phyloP scores from a whole-genome alignment of 2,888 invertebrate genomes.

The Parasteatoda lunata region DNA sequence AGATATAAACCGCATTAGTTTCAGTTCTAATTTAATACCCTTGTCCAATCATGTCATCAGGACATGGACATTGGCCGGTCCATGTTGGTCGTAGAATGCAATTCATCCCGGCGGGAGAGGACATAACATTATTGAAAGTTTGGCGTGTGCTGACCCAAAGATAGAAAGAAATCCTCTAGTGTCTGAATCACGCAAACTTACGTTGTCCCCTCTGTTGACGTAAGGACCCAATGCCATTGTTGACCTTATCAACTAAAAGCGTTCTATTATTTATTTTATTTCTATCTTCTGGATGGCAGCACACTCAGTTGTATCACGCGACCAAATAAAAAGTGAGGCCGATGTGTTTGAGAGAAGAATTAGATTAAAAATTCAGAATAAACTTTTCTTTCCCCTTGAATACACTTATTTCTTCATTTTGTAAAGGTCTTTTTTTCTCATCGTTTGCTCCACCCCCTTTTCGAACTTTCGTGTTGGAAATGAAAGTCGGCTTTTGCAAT shows the following conservation, averaged over 20 bases:
- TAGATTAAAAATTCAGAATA: constrained; percentile 44
- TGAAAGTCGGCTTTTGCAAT: not conserved
- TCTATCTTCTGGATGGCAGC: constrained; percentile 42
- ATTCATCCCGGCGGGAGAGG: not conserved
- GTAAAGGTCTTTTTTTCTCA: not conserved
- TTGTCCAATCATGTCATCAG: too few relatives aligned
- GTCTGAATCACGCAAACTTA: constrained; percentile 5
- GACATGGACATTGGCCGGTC: too few relatives aligned
- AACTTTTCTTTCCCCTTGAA: constrained; percentile 5
- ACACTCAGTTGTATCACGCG: constrained; percentile 35
- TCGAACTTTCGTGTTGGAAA: constrained; percentile 15
- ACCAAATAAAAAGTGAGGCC: not conserved
- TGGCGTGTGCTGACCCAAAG: not conserved
- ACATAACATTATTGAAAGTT: not conserved
- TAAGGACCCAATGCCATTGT: constrained; percentile 36
- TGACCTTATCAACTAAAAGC: constrained; percentile 66
- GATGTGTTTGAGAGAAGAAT: constrained; percentile 11
- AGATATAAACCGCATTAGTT: too few relatives aligned
- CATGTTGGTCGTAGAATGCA: too few relatives aligned
- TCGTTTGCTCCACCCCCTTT: not conserved
- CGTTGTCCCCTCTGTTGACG: constrained; percentile 40
- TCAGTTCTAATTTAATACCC: too few relatives aligned
- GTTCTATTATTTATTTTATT: constrained; percentile 28
- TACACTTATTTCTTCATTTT: not conserved
- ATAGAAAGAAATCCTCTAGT: constrained; percentile 18